Evolutionary conservation across 2,113 vertebrate species (phyloP).

Genomic region (Perognathus longimembris): DNA sequence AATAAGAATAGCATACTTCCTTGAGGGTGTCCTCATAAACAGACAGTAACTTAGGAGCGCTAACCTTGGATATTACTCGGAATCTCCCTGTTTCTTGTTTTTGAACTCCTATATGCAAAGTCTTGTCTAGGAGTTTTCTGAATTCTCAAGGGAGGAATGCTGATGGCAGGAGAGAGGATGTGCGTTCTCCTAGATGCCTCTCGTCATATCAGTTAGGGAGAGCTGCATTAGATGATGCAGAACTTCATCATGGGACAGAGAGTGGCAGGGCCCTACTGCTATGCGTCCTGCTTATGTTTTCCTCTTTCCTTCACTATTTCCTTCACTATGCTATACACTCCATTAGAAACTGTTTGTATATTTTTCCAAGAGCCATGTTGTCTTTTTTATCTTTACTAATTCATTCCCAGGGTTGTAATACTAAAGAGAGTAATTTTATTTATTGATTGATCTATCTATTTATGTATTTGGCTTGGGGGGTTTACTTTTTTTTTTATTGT

Average conservation of each 20-base stretch:
- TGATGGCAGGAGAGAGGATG: not conserved
- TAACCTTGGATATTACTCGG: not conserved
- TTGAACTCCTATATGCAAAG: not conserved
- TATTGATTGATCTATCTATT: not conserved
- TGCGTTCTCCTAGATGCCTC: not conserved
- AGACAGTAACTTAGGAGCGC: not conserved
- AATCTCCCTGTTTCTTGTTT: not conserved
- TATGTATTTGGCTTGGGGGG: too few relatives aligned
- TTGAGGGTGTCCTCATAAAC: not conserved
- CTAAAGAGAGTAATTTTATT: not conserved
- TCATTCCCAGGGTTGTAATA: not conserved
- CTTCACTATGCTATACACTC: not conserved
- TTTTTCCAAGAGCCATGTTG: conserved; percentile 25
- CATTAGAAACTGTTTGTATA: not conserved
- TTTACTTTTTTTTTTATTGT: too few relatives aligned
- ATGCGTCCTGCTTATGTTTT: not conserved
- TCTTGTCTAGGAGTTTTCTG: not conserved
- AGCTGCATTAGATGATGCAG: not conserved
- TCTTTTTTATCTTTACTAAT: not conserved
- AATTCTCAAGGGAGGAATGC: not conserved
- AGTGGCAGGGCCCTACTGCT: not conserved
- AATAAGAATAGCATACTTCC: not conserved
- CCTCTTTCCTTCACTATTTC: too few relatives aligned
- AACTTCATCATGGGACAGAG: too few relatives aligned
- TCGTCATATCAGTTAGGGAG: not conserved